phyloP scores from a whole-genome alignment of 2,888 invertebrate genomes.

The Neuroscelio doddi region DNA sequence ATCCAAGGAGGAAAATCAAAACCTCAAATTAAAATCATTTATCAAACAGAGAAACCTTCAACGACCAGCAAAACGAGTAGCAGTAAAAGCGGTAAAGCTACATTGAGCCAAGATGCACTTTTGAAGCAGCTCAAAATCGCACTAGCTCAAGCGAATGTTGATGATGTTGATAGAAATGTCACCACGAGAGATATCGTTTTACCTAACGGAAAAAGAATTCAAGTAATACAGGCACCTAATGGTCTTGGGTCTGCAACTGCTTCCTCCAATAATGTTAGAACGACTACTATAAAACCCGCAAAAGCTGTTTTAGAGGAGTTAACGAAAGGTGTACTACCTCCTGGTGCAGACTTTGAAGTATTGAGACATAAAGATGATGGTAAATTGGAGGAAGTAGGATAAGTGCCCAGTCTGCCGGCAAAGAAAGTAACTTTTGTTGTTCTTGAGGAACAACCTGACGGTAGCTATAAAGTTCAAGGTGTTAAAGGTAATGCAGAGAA shows the following conservation, averaged over 20 bases:
- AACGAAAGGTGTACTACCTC: slow-evolving; percentile 85
- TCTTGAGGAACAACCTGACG: slow-evolving; percentile 88
- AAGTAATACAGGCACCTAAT: slow-evolving; percentile 69
- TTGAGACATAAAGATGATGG: slow-evolving; percentile 84
- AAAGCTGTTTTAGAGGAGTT: slow-evolving; percentile 82
- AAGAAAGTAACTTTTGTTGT: slow-evolving; percentile 92
- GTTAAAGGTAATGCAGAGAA: slow-evolving; percentile 83
- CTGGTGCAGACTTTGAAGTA: slow-evolving; percentile 86
- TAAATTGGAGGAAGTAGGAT: slow-evolving; percentile 80
- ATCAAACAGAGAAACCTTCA: slow-evolving; percentile 71
- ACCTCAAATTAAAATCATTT: slow-evolving; percentile 73
- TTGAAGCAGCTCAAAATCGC: slow-evolving; percentile 84
- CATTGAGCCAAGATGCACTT: slow-evolving; percentile 68
- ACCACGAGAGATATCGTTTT: slow-evolving; percentile 81
- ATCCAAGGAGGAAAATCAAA: slow-evolving; percentile 55
- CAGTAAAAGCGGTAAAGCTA: slow-evolving; percentile 40
- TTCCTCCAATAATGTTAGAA: slow-evolving; percentile 67
- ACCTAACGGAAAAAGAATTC: slow-evolving; percentile 83
- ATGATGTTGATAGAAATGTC: slow-evolving; percentile 79
- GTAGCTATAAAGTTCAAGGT: slow-evolving; percentile 88
- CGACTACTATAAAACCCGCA: slow-evolving; percentile 78
- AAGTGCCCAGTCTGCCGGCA: slow-evolving; percentile 77
- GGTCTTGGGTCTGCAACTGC: slow-evolving; percentile 57
- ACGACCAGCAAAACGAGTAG: slow-evolving; percentile 22
- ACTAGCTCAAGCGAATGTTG: slow-evolving; percentile 80